Evolutionary conservation across 2,797 vertebrate species (phyloP).

Genomic region (Sebastiscus albofasciatus): DNA sequence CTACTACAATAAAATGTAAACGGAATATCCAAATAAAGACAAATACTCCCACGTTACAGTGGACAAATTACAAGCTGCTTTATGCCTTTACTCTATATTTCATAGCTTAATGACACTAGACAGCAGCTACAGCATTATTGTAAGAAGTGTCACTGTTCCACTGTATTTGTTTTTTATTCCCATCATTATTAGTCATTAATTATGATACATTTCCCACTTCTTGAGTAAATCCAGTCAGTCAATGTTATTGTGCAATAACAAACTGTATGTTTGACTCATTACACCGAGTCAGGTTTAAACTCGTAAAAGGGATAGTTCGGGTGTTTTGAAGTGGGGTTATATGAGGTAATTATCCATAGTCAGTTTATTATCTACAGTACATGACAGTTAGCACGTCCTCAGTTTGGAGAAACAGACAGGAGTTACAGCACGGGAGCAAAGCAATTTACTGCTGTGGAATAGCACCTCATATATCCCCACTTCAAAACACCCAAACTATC

Average conservation of each 20-base stretch:
- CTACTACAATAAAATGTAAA: not conserved
- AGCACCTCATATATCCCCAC: too few species aligned
- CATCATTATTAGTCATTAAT: not conserved
- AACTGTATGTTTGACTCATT: not conserved
- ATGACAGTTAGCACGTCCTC: fast-evolving
- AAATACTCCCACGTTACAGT: not conserved
- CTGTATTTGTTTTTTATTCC: not conserved
- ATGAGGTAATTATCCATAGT: too few species aligned
- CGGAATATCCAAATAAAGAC: not conserved
- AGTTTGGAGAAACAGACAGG: fast-evolving
- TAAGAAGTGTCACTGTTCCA: not conserved
- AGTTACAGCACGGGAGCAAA: too few species aligned
- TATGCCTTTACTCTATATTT: not conserved
- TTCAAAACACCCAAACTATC: too few species aligned
- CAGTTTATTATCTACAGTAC: too few species aligned
- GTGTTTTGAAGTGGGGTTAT: too few species aligned
- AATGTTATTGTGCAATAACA: not conserved
- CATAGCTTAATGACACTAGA: not conserved
- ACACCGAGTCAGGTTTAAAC: not conserved
- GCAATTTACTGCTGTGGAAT: too few species aligned
- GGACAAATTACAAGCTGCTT: not conserved
- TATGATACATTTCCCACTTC: not conserved
- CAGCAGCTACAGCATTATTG: not conserved
- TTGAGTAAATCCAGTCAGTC: not conserved
- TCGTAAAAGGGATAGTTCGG: not conserved